Evolutionary conservation across 2,797 vertebrate genomes (phyloP), one percentile per base, ranked within the genome.

Genomic region (Halcyon badia): DNA sequence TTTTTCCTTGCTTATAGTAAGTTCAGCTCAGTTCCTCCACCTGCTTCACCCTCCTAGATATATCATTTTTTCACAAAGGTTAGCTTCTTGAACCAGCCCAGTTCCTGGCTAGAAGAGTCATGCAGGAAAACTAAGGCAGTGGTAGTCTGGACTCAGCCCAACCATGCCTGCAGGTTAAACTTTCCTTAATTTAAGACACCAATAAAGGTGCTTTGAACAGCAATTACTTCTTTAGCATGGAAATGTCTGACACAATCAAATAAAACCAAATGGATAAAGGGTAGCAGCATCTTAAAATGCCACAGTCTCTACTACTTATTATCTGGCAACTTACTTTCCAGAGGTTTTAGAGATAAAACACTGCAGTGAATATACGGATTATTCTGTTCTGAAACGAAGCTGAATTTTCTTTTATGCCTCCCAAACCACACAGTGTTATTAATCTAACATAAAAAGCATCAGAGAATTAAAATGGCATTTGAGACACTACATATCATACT

Each of bases 391-490:
- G 60, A 79, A 52, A 77, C 48, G 31, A 80, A 77, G 56, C 60
- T 57, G 25, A 20, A 25, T n/a, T 9, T 49, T 71, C 48, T 44
- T 83, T n/a, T 42, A 10, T 14, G 8, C 24, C 57, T 83, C 61
- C 41, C 61, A 68, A 93, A 64, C 62, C 68, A 75, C n/a, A 61
- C 8, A 9, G 1, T 15, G 39, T 37, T 91, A 83, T 66, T 85
- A 69, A 71, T 61, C 25, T 75, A 49, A 77, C 26, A 42, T 11
- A 83, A 82, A 82, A 83, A 90, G 41, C 41, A 71, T 44, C 57
- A 42, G 64, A 83, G 84, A 79, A 86, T 79, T 35, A 72, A 91
- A 91, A 72, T 25, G 30, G 31, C 57, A 81, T 42, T 83, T 58
- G 66, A 71, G 71, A 44, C 39, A 54, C 17, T 15, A 9, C 0